Conservation (phyloP, 2,888 invertebrate species). For the Chloroclysta siterata region DNA sequence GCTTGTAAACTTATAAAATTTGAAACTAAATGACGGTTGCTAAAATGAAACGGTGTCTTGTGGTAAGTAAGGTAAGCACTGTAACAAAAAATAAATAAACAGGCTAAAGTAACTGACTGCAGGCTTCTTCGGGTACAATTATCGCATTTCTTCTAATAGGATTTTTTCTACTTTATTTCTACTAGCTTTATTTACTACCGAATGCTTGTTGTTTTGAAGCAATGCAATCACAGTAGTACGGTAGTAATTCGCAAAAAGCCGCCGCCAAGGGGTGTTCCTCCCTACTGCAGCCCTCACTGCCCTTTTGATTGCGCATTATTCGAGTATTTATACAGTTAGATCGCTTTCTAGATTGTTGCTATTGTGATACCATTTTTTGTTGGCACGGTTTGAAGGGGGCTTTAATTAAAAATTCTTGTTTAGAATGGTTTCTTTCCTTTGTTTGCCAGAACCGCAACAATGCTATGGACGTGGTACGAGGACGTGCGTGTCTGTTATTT, state of each 20-base stretch:
- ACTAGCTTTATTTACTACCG: slow-evolving; percentile 35
- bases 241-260: slow-evolving; percentile 61
- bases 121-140: too few species aligned
- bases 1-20: too few species aligned
- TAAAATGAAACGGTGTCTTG: too few species aligned
- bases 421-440: slow-evolving; percentile 61
- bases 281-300: slow-evolving; percentile 71
- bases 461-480: slow-evolving; percentile 11
- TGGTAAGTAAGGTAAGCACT: too few species aligned
- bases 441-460: slow-evolving; percentile 29
- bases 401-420: slow-evolving; percentile 81
- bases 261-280: slow-evolving; percentile 48
- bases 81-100: not conserved
- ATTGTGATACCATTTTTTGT: slow-evolving; percentile 80
- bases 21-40: too few species aligned
- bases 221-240: slow-evolving; percentile 77
- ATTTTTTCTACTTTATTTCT: not conserved
- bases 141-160: too few species aligned
- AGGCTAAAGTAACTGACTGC: too few species aligned
- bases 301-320: slow-evolving; percentile 84
- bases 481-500: slow-evolving; percentile 12
- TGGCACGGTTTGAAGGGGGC: slow-evolving; percentile 71
- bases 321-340: slow-evolving; percentile 83
- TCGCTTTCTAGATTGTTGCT: slow-evolving; percentile 83
- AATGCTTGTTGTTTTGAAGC: slow-evolving; percentile 44